These are phyloP conservation scores for Xyrauchen texanus DNA, from an alignment of 2,113 vertebrate genomes.

Conservation along the genomic window DNA sequence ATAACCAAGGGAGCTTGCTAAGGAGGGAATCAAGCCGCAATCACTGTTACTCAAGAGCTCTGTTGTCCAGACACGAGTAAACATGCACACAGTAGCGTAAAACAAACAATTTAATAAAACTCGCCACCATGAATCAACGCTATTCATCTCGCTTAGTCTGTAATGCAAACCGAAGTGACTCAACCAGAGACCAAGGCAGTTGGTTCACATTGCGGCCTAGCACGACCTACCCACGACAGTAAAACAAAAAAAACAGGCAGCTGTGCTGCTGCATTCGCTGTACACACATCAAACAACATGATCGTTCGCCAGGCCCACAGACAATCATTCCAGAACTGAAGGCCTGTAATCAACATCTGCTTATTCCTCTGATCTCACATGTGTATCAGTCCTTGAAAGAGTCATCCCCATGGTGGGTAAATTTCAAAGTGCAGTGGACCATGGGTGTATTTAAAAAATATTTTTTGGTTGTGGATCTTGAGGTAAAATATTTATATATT, in stretches of 20 bases:
- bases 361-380: slow-evolving; percentile 18
- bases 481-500: background rate
- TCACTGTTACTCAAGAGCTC: background rate
- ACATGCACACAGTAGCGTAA: slow-evolving; percentile 55
- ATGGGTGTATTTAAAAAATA: background rate
- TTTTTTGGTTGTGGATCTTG: background rate
- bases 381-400: slow-evolving; percentile 12
- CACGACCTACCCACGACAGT: slow-evolving; percentile 33
- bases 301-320: slow-evolving; percentile 17
- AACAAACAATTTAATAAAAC: slow-evolving; percentile 72
- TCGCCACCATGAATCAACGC: slow-evolving; percentile 68
- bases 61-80: background rate
- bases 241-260: background rate
- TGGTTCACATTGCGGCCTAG: slow-evolving; percentile 63
- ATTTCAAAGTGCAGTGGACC: slow-evolving; percentile 4
- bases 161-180: slow-evolving; percentile 26
- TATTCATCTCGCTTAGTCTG: slow-evolving; percentile 48
- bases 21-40: slow-evolving; percentile 32
- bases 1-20: background rate
- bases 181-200: slow-evolving; percentile 52
- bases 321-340: background rate
- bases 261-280: background rate
- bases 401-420: slow-evolving; percentile 12
- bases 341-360: slow-evolving; percentile 37
- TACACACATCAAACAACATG: slow-evolving; percentile 56